Evolutionary conservation across 2,797 vertebrate genomes (phyloP).

Genomic region (Brachyrhaphis roseni): DNA sequence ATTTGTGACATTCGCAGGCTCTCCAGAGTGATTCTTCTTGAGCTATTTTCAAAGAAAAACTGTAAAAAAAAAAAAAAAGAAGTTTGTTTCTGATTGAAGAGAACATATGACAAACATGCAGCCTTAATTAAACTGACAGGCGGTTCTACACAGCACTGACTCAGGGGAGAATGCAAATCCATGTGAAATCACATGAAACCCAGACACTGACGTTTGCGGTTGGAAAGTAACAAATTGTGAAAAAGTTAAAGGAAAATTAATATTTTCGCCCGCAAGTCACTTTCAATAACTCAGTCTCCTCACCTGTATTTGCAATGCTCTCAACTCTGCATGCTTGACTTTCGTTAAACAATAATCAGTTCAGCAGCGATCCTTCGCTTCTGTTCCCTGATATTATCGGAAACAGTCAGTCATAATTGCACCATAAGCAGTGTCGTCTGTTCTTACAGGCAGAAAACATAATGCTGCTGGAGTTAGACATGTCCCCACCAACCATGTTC

Average conservation of each 20-base stretch:
- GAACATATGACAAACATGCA: background rate
- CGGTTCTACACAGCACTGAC: background rate
- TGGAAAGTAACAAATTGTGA: background rate
- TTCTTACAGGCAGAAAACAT: slow-evolving; percentile 91
- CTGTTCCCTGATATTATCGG: background rate
- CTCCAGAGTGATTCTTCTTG: background rate
- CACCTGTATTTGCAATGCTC: background rate
- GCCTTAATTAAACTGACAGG: background rate
- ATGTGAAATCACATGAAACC: background rate
- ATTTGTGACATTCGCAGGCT: background rate
- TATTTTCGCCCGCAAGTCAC: background rate
- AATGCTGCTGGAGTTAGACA: slow-evolving; percentile 94
- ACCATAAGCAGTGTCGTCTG: background rate
- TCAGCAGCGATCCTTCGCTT: background rate
- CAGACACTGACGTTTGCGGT: background rate
- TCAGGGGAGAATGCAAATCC: background rate
- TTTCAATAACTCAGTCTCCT: background rate
- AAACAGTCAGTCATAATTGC: background rate
- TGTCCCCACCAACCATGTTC: slow-evolving; percentile 91
- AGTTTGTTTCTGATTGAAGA: background rate
- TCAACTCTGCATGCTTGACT: background rate
- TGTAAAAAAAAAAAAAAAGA: background rate
- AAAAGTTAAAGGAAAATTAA: background rate
- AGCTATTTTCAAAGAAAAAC: background rate
- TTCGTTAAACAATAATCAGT: background rate